Conservation (phyloP, 1,140 invertebrate genomes). For the Drosophila watanabei region DNA sequence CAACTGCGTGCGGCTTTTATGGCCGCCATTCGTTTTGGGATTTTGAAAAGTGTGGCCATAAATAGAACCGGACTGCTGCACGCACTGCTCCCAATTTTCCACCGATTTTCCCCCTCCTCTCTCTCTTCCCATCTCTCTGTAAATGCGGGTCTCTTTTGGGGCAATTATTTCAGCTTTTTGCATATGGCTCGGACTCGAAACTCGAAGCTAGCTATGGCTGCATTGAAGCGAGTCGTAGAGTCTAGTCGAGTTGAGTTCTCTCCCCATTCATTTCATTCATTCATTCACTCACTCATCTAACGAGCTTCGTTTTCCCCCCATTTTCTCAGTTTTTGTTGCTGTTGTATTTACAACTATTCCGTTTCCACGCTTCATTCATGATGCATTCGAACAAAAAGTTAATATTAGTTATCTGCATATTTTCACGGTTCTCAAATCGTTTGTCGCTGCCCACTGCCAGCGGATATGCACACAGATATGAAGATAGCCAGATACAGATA, state of each 20-base stretch:
- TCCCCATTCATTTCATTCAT: constrained; percentile 55
- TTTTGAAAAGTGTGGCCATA: constrained; percentile 57
- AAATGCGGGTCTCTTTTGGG: constrained; percentile 17
- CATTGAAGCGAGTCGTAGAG: constrained; percentile 35
- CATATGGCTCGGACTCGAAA: constrained; percentile 33
- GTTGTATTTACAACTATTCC: constrained; percentile 57
- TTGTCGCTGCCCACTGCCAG: constrained; percentile 65
- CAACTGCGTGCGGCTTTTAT: constrained; percentile 67
- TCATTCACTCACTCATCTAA: constrained; percentile 59
- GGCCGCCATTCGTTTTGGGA: constrained; percentile 38
- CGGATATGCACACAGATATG: constrained; percentile 55
- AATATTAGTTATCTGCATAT: constrained; percentile 84
- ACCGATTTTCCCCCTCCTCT: neutral
- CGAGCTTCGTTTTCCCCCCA: constrained; percentile 31
- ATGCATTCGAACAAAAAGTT: constrained; percentile 80
- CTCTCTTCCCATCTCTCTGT: constrained; percentile 2
- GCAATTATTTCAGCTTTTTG: constrained; percentile 64
- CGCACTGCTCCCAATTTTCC: constrained; percentile 59
- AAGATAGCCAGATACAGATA: constrained; percentile 23
- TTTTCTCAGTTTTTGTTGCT: constrained; percentile 9
- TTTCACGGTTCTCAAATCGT: constrained; percentile 77
- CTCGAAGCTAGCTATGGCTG: constrained; percentile 21
- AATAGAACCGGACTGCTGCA: constrained; percentile 59
- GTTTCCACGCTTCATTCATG: constrained; percentile 78
- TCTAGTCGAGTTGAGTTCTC: constrained; percentile 7